Conservation (phyloP, 2,113 vertebrate species). For the Ctenomys sociabilis region DNA sequence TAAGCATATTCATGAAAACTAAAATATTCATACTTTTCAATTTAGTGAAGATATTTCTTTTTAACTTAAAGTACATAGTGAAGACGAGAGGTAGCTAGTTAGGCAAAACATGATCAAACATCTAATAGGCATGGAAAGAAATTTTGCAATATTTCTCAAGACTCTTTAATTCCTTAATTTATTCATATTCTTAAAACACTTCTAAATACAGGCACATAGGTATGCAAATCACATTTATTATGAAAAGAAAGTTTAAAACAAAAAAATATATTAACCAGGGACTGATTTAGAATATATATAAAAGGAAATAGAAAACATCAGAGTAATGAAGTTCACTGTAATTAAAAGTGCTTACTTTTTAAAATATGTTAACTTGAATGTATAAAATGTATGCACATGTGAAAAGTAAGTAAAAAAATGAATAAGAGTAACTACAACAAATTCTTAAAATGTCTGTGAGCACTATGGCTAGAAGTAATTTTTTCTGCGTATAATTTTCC, state of each 20-base stretch:
- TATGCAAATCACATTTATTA: background rate
- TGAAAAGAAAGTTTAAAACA: slow-evolving; percentile 29
- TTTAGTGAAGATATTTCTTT: background rate
- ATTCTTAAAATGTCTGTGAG: slow-evolving; percentile 28
- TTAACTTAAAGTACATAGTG: background rate
- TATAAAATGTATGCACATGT: background rate
- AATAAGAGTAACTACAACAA: slow-evolving; percentile 21
- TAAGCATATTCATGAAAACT: slow-evolving; percentile 62
- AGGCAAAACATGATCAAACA: background rate
- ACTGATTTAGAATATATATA: background rate
- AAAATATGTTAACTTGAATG: slow-evolving; percentile 20
- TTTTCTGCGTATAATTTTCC: slow-evolving; percentile 11
- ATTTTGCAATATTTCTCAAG: slow-evolving; percentile 21
- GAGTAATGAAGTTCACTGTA: slow-evolving; percentile 18
- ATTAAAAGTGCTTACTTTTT: slow-evolving; percentile 45
- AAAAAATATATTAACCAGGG: slow-evolving; percentile 13
- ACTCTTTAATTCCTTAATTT: slow-evolving; percentile 40
- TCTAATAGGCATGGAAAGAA: slow-evolving; percentile 23
- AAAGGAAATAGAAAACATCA: background rate
- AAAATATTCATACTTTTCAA: slow-evolving; percentile 48
- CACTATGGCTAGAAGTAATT: background rate
- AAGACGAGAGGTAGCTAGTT: background rate
- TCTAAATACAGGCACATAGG: background rate
- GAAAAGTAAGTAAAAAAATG: slow-evolving; percentile 42
- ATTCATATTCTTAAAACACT: slow-evolving; percentile 20